Evolutionary conservation across 2,888 invertebrate species (phyloP).

Genomic region (Leptogaster cylindrica): DNA sequence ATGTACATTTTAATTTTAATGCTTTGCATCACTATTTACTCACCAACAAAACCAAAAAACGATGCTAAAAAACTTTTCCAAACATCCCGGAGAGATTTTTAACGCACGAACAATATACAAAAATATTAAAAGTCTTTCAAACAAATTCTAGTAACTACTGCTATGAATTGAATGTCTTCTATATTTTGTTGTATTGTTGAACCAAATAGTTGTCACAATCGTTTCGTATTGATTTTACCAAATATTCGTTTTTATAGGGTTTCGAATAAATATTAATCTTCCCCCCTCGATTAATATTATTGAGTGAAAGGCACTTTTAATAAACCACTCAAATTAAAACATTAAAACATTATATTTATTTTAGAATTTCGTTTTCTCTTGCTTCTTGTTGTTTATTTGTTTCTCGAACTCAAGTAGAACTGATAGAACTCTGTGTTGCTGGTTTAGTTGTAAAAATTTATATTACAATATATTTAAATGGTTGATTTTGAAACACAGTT

Average conservation of each 20-base stretch:
- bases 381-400: too few species aligned
- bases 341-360: not conserved
- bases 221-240: not conserved
- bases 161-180: not conserved
- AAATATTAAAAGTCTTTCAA: not conserved
- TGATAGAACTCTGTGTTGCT: too few species aligned
- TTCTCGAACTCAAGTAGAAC: too few species aligned
- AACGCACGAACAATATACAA: not conserved
- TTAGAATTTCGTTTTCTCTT: not conserved
- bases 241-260: too few species aligned
- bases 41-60: conserved; percentile 9
- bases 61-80: conserved; percentile 32
- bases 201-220: not conserved
- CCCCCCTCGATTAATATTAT: not conserved
- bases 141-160: not conserved
- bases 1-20: not conserved
- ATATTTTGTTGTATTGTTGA: too few species aligned
- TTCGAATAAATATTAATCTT: not conserved
- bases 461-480: too few species aligned
- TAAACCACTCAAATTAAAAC: not conserved
- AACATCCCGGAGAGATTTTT: not conserved
- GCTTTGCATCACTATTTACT: not conserved
- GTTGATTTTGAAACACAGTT: too few species aligned
- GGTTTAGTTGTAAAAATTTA: too few species aligned
- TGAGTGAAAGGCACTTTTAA: not conserved